phyloP scores from a whole-genome alignment of 2,113 vertebrate genomes.

The Chloropsis cyanopogon region DNA sequence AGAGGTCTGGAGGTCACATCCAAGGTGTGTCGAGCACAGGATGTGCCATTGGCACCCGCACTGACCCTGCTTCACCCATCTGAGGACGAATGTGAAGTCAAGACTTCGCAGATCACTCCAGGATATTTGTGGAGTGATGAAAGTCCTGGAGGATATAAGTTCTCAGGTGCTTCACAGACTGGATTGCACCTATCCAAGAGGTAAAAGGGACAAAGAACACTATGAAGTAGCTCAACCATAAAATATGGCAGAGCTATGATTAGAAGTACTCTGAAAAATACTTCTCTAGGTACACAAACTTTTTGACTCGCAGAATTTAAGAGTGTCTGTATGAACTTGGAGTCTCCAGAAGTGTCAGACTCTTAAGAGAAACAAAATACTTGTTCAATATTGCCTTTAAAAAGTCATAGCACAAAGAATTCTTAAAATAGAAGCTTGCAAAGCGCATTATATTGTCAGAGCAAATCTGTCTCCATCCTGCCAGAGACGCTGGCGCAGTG shows the following conservation, averaged over 20 bases:
- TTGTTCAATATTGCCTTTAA: background rate
- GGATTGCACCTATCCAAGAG: background rate
- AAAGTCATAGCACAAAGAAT: conserved; percentile 8
- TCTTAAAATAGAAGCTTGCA: conserved; percentile 56
- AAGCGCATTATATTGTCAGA: conserved; percentile 49
- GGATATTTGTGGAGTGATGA: background rate
- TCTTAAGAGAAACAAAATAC: conserved; percentile 20
- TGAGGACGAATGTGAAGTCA: background rate
- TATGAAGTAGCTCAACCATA: background rate
- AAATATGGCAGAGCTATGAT: background rate
- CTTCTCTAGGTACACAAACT: rapidly evolving
- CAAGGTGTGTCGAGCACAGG: background rate
- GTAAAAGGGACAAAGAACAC: background rate
- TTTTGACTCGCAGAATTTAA: background rate
- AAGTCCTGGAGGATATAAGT: background rate
- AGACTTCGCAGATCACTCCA: background rate
- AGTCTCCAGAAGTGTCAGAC: background rate
- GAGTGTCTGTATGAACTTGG: background rate
- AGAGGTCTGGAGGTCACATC: background rate
- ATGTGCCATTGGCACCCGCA: background rate
- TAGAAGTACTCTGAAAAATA: background rate
- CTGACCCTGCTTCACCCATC: background rate
- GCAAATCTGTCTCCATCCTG: conserved; percentile 11
- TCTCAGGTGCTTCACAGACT: background rate
- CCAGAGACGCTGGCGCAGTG: conserved; percentile 5